Conservation (phyloP, 2,888 invertebrate genomes). For the Calephelis perditalis region DNA sequence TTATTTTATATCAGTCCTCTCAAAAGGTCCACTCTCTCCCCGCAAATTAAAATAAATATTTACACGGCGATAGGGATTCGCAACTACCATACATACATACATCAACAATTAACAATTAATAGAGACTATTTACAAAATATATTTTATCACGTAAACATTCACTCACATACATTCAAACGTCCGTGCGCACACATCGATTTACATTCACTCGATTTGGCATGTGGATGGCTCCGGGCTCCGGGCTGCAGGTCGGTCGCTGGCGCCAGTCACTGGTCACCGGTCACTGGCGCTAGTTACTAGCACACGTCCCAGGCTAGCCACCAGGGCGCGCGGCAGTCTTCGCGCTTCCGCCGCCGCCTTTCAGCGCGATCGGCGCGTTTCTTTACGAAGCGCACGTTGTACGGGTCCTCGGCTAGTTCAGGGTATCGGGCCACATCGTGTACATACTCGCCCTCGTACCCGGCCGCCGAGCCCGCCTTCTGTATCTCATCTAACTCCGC, state of each 20-base stretch:
- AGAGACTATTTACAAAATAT: slow-evolving; percentile 78
- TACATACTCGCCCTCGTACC: slow-evolving; percentile 94
- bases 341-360: slow-evolving; percentile 85
- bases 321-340: slow-evolving; percentile 65
- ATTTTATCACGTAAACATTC: slow-evolving; percentile 35
- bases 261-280: slow-evolving; percentile 64
- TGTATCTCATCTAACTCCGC: slow-evolving; percentile 93
- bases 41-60: slow-evolving; percentile 77
- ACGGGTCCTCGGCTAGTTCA: slow-evolving; percentile 96
- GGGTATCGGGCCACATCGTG: slow-evolving; percentile 94
- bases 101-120: slow-evolving; percentile 79
- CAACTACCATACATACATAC: slow-evolving; percentile 76
- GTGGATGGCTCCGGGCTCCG: slow-evolving; percentile 48
- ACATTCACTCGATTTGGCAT: slow-evolving; percentile 75
- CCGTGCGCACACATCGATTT: slow-evolving; percentile 53
- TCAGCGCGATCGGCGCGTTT: slow-evolving; percentile 85
- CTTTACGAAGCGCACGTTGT: slow-evolving; percentile 93
- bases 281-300: slow-evolving; percentile 55
- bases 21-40: slow-evolving; percentile 78
- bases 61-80: slow-evolving; percentile 78
- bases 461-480: slow-evolving; percentile 88
- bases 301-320: slow-evolving; percentile 70
- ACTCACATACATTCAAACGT: slow-evolving; percentile 36
- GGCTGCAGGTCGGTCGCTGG: neutral
- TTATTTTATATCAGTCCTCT: slow-evolving; percentile 78